phyloP scores from a whole-genome alignment of 64 coral and sea anemone species.

The Dendrophyllia cribrosa region DNA sequence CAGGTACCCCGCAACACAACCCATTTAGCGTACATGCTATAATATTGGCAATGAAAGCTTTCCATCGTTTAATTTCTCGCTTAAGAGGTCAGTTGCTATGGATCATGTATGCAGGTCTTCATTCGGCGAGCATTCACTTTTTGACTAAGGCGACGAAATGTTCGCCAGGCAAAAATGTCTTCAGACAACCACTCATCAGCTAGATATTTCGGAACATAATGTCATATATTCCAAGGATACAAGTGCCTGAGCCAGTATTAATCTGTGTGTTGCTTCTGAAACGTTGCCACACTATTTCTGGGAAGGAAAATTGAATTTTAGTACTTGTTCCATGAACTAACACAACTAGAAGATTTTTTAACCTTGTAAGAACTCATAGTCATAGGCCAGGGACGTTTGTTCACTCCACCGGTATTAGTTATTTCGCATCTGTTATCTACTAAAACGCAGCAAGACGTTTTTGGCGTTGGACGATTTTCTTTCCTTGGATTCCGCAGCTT shows the following conservation, averaged over 20 bases:
- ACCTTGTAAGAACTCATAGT: not conserved
- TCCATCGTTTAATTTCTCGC: constrained; percentile 15
- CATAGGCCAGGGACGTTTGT: not conserved
- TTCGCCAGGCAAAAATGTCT: constrained; percentile 55
- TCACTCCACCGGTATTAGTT: not conserved
- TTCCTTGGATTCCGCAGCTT: not conserved
- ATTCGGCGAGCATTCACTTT: not conserved
- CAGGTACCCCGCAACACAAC: constrained; percentile 1
- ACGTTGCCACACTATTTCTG: not conserved
- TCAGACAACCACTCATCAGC: constrained; percentile 28
- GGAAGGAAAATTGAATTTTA: not conserved
- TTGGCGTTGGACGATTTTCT: not conserved
- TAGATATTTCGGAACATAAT: not conserved
- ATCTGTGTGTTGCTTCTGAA: not conserved
- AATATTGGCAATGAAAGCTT: not conserved
- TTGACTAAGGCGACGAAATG: constrained; percentile 18
- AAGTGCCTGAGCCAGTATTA: not conserved
- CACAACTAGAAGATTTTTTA: not conserved
- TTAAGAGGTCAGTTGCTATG: constrained; percentile 23
- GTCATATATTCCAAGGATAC: constrained; percentile 20
- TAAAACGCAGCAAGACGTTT: not conserved
- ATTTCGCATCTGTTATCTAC: not conserved
- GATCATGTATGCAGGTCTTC: constrained; percentile 8
- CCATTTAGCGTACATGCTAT: not conserved
- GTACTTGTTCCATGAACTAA: not conserved